Conservation (phyloP, 37 sponge, comb jelly and placozoan species). For the Mnemiopsis leidyi region DNA sequence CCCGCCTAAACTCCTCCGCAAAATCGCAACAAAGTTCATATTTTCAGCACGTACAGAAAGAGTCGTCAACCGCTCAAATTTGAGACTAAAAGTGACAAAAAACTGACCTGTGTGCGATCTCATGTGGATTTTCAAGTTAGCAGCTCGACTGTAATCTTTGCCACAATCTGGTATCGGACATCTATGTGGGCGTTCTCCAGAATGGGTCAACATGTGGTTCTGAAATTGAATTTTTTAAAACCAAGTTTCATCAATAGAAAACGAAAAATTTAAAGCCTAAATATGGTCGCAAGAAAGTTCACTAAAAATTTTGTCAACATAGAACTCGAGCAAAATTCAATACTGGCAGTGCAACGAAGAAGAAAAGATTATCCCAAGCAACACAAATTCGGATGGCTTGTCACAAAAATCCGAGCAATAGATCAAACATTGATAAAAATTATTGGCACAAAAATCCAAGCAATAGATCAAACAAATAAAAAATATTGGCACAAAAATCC, state of each 20-base stretch:
- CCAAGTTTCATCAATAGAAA: neutral
- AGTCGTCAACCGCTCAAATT: neutral
- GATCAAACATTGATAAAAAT: too few relatives aligned
- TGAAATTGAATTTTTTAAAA: slow-evolving; percentile 42
- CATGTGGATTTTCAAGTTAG: slow-evolving; percentile 55
- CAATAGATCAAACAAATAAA: too few relatives aligned
- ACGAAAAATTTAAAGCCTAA: too few relatives aligned
- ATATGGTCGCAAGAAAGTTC: too few relatives aligned
- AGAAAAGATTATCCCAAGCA: too few relatives aligned
- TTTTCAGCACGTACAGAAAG: neutral
- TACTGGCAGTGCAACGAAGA: too few relatives aligned
- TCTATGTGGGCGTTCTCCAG: slow-evolving; percentile 1
- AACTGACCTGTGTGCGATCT: slow-evolving; percentile 51
- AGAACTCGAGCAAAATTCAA: too few relatives aligned
- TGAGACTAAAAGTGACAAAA: neutral
- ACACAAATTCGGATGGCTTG: too few relatives aligned
- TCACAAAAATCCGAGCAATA: too few relatives aligned
- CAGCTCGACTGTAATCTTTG: slow-evolving; percentile 51
- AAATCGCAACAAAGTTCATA: slow-evolving; percentile 31
- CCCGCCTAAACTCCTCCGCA: slow-evolving; percentile 42
- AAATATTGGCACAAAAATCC: too few relatives aligned
- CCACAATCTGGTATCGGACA: slow-evolving; percentile 47
- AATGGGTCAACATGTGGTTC: slow-evolving; percentile 51
- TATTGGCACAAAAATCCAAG: too few relatives aligned
- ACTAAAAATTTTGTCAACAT: too few relatives aligned